A percentile compares a stretch with the other conserved stretches of the same genome.
Conservation (phyloP, 2,888 invertebrate species). For the Zaprionus lineosus region DNA sequence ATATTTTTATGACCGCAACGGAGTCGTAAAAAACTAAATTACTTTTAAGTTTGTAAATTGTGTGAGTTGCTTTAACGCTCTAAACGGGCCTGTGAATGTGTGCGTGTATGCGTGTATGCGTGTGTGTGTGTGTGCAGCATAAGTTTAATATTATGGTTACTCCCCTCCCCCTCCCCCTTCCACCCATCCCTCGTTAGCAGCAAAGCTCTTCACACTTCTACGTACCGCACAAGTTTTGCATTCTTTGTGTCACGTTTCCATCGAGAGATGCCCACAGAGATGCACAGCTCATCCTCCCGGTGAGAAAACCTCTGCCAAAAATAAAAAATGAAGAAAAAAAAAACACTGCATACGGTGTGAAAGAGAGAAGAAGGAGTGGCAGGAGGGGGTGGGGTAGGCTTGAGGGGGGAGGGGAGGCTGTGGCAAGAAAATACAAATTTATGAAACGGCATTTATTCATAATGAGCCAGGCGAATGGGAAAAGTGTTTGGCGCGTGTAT, state of each 20-base stretch:
- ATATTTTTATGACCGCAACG: constrained; percentile 76
- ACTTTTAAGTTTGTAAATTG: constrained; percentile 79
- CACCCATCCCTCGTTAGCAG: too few relatives aligned
- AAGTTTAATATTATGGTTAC: constrained; percentile 62
- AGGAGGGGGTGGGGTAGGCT: constrained; percentile 6
- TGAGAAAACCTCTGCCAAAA: constrained; percentile 40
- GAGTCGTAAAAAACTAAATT: constrained; percentile 81
- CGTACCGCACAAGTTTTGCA: constrained; percentile 64
- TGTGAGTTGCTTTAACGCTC: constrained; percentile 64
- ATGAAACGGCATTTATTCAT: constrained; percentile 77
- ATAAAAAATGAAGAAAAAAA: constrained; percentile 1
- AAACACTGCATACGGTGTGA: constrained; percentile 10
- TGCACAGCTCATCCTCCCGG: constrained; percentile 9
- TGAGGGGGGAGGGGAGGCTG: constrained; percentile 7
- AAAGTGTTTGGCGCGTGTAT: constrained; percentile 68
- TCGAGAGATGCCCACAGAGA: constrained; percentile 42
- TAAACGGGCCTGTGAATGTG: constrained; percentile 39
- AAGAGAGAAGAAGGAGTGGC: constrained; percentile 4
- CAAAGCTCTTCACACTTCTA: too few relatives aligned
- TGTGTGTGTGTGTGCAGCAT: constrained; percentile 28
- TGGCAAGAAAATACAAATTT: constrained; percentile 62
- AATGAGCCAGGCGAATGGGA: constrained; percentile 62
- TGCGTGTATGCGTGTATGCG: constrained; percentile 12
- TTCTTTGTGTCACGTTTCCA: constrained; percentile 76
- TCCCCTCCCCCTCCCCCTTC: neutral